Conservation (phyloP, 1,140 invertebrate species). For the Tigriopus japonicus region DNA sequence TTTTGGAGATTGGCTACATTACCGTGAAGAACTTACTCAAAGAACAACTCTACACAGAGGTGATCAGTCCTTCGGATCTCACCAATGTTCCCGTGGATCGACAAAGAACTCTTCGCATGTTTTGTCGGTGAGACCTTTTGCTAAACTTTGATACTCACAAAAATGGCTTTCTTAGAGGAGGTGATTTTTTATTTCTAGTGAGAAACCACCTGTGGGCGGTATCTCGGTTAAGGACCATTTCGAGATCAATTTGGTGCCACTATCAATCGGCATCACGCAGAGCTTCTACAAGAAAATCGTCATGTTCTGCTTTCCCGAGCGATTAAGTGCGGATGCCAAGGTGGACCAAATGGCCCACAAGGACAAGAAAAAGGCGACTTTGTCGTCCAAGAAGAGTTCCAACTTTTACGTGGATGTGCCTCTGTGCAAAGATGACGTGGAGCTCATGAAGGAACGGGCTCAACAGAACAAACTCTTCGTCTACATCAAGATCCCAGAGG, state of each 20-base stretch:
- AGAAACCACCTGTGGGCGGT: conserved; percentile 80
- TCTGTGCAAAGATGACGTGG: conserved; percentile 74
- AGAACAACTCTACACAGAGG: conserved; percentile 82
- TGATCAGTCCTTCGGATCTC: conserved; percentile 65
- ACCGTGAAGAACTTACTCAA: conserved; percentile 84
- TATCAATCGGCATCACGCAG: conserved; percentile 84
- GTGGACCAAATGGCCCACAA: conserved; percentile 12
- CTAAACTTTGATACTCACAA: not conserved
- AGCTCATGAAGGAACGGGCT: conserved; percentile 95
- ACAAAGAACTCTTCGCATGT: conserved; percentile 59
- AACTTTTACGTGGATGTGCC: conserved; percentile 65
- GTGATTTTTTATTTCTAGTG: conserved; percentile 23
- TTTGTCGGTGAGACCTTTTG: conserved; percentile 52
- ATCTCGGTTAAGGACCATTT: conserved; percentile 98
- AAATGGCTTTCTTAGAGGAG: not conserved
- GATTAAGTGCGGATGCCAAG: conserved; percentile 45
- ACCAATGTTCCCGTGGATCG: conserved; percentile 74
- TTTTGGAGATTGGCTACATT: conserved; percentile 89
- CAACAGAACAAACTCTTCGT: conserved; percentile 97
- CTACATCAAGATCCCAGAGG: conserved; percentile 71
- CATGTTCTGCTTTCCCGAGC: conserved; percentile 95
- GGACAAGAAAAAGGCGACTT: conserved; percentile 28
- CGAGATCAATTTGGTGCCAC: conserved; percentile 82
- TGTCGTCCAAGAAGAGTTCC: conserved; percentile 40
- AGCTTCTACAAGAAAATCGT: conserved; percentile 95